These are phyloP conservation scores for Eupithecia abbreviata DNA, from an alignment of 2,888 invertebrate species.

Conservation along the genomic window DNA sequence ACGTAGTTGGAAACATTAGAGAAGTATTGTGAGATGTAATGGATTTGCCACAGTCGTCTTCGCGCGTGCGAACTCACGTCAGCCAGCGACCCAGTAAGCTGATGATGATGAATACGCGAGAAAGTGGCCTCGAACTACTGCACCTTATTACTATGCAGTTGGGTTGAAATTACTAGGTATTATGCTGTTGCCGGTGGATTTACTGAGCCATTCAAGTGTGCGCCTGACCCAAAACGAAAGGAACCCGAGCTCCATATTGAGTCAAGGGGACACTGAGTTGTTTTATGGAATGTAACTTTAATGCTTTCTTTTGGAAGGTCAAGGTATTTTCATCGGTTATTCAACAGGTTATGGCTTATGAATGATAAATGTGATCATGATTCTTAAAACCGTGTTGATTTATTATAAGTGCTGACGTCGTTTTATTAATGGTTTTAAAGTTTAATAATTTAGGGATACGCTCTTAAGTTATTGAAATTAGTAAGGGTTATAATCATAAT, in stretches of 20 bases:
- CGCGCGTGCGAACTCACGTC: constrained; percentile 54
- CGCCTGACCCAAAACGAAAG: constrained; percentile 49
- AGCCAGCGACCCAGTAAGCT: constrained; percentile 71
- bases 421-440: constrained; percentile 9
- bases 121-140: constrained; percentile 57
- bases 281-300: constrained; percentile 31
- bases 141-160: constrained; percentile 37
- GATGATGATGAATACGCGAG: constrained; percentile 73
- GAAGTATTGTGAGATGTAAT: constrained; percentile 64
- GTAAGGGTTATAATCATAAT: neutral
- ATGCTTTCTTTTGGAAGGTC: constrained; percentile 37
- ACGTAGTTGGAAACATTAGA: constrained; percentile 63
- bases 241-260: constrained; percentile 37
- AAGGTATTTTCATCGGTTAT: constrained; percentile 29
- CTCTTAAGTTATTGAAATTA: neutral
- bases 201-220: constrained; percentile 55
- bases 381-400: constrained; percentile 19
- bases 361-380: constrained; percentile 9
- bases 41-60: constrained; percentile 60
- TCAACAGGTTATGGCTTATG: constrained; percentile 23
- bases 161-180: constrained; percentile 42
- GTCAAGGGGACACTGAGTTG: constrained; percentile 30
- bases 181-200: constrained; percentile 53
- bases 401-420: constrained; percentile 17
- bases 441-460: constrained; percentile 6